Evolutionary conservation across 2,888 invertebrate genomes (phyloP).

Genomic region (Eupeodes luniger): DNA sequence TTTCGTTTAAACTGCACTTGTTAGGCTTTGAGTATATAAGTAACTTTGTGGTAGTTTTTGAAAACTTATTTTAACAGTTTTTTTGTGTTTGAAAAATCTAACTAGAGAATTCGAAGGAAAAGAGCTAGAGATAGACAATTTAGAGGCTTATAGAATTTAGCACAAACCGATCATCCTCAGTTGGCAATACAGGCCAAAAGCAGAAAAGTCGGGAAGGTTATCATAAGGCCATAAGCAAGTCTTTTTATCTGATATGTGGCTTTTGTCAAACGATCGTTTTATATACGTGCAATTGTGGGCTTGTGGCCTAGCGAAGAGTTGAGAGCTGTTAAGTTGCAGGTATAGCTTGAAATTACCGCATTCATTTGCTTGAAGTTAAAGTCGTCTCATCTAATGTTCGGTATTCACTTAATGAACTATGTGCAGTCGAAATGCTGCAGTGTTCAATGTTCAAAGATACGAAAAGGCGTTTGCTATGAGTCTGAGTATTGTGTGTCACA

Average conservation of each 20-base stretch:
- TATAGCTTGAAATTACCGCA: conserved; percentile 13
- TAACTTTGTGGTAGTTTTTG: too few relatives aligned
- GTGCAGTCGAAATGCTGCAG: conserved; percentile 3
- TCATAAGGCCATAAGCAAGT: neutral
- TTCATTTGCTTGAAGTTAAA: conserved; percentile 19
- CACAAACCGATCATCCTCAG: neutral
- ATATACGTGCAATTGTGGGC: neutral
- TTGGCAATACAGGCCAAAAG: conserved; percentile 1
- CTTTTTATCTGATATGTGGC: conserved; percentile 19
- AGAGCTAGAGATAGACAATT: too few relatives aligned
- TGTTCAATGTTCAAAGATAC: neutral
- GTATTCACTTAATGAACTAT: conserved; percentile 71
- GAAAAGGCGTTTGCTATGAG: conserved; percentile 57
- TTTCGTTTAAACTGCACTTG: too few relatives aligned
- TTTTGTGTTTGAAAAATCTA: too few relatives aligned
- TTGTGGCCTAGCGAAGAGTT: conserved; percentile 15
- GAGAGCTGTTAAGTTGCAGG: conserved; percentile 14
- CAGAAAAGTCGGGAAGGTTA: conserved; percentile 6
- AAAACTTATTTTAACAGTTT: too few relatives aligned
- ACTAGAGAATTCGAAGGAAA: too few relatives aligned
- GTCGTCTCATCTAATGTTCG: conserved; percentile 58
- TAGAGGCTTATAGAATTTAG: too few relatives aligned
- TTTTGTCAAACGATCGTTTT: conserved; percentile 57
- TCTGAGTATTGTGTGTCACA: conserved; percentile 52
- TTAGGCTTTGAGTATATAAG: too few relatives aligned